Conservation (phyloP, 2,888 invertebrate genomes). For the Calephelis perditalis region DNA sequence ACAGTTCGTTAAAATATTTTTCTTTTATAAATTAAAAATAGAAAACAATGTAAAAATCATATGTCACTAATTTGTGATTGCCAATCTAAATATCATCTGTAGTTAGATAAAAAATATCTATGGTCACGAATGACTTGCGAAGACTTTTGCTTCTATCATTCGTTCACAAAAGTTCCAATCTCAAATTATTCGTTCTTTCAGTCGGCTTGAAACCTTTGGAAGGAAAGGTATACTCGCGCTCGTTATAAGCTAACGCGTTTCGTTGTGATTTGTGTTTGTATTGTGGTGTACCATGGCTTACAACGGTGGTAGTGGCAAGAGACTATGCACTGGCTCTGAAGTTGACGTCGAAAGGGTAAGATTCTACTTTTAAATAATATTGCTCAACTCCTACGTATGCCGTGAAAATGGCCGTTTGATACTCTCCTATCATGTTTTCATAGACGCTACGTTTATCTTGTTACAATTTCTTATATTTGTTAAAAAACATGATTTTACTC, state of each 20-base stretch:
- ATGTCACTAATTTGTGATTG: no score
- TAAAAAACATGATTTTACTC: conserved; percentile 12
- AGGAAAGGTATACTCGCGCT: conserved; percentile 46
- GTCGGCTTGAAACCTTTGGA: conserved; percentile 58
- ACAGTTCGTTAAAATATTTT: no score
- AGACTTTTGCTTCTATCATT: background rate
- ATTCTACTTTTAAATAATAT: conserved; percentile 37
- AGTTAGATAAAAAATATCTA: conserved; percentile 16
- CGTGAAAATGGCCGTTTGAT: conserved; percentile 74
- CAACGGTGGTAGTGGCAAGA: conserved; percentile 82
- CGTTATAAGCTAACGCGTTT: conserved; percentile 56
- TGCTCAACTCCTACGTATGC: conserved; percentile 48
- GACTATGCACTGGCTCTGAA: conserved; percentile 73
- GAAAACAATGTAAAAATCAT: no score
- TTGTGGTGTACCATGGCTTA: conserved; percentile 84
- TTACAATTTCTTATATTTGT: background rate
- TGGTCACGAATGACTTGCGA: conserved; percentile 12
- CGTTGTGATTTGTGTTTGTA: conserved; percentile 76
- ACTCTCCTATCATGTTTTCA: conserved; percentile 52
- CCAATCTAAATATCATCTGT: no score
- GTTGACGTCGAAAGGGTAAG: conserved; percentile 74
- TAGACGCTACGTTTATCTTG: conserved; percentile 12
- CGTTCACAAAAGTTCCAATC: background rate
- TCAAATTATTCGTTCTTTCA: conserved; percentile 52
- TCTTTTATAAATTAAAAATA: no score